Conservation (phyloP, 1,140 invertebrate species). For the Drosophila parabipectinata region DNA sequence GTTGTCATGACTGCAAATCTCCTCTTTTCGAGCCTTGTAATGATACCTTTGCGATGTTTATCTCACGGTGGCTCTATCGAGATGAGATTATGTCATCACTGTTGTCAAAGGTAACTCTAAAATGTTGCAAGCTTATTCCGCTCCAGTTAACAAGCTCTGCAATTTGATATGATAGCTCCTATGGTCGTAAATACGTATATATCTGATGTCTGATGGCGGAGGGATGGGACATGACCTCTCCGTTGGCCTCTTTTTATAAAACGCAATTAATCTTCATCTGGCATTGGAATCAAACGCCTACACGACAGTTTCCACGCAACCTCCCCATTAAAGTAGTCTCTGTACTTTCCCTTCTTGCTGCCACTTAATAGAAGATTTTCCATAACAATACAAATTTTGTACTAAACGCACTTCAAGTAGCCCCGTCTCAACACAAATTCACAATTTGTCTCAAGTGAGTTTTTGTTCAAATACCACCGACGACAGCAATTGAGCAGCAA, state of each 20-base stretch:
- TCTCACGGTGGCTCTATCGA: conserved; percentile 52
- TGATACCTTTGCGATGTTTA: conserved; percentile 67
- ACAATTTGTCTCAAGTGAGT: conserved; percentile 80
- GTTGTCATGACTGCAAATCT: conserved; percentile 68
- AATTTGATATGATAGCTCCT: conserved; percentile 41
- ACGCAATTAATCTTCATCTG: conserved; percentile 77
- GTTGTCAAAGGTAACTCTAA: conserved; percentile 58
- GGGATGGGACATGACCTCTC: conserved; percentile 42
- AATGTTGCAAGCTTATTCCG: conserved; percentile 66
- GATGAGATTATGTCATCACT: conserved; percentile 63
- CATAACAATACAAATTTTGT: conserved; percentile 68
- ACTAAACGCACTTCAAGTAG: conserved; percentile 66
- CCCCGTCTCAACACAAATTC: conserved; percentile 64
- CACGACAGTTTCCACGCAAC: conserved; percentile 36
- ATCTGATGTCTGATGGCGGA: background rate
- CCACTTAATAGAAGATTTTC: conserved; percentile 47
- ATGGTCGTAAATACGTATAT: background rate
- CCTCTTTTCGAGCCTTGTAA: conserved; percentile 32
- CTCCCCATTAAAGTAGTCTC: conserved; percentile 23
- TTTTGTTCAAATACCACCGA: conserved; percentile 42
- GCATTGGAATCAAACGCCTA: conserved; percentile 63
- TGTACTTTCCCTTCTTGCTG: background rate
- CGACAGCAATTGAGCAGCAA: conserved; percentile 46
- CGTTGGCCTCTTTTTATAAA: conserved; percentile 60
- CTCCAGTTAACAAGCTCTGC: conserved; percentile 51